A percentile compares a stretch with the other conserved stretches of the same genome.
Conservation (phyloP, 2,113 vertebrate species). For the Suricata suricatta region DNA sequence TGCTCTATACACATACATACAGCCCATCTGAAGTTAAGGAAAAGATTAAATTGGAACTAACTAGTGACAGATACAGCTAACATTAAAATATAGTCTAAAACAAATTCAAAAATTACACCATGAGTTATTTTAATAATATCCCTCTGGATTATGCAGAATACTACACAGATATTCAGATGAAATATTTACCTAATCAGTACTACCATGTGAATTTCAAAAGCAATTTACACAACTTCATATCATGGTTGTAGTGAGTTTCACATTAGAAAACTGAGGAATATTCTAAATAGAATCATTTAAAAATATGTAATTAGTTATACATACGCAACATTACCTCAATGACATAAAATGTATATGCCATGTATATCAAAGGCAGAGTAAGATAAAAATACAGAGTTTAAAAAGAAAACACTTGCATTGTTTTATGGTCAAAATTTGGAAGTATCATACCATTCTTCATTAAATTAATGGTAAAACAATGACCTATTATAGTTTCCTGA, state of each 20-base stretch:
- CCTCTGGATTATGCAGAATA: not conserved
- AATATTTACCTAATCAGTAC: slow-evolving; percentile 2
- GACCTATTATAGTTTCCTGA: not conserved
- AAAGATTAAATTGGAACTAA: slow-evolving; percentile 11
- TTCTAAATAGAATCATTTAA: not conserved
- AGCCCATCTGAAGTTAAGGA: not conserved
- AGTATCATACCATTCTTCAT: slow-evolving; percentile 11
- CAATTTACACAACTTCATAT: not conserved
- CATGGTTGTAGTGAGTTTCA: not conserved
- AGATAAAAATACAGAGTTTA: not conserved
- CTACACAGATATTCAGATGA: not conserved
- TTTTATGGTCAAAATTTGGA: not conserved
- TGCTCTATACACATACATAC: not conserved
- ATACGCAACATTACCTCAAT: not conserved
- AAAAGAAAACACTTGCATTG: not conserved
- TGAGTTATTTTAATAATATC: not conserved
- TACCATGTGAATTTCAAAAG: slow-evolving; percentile 37
- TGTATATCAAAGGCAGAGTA: not conserved
- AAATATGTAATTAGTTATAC: not conserved
- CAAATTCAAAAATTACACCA: not conserved
- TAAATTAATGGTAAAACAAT: slow-evolving; percentile 13
- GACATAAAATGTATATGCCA: not conserved
- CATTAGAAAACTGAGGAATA: not conserved
- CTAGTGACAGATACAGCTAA: not conserved
- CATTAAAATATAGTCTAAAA: not conserved